Conservation (phyloP, 2,888 invertebrate species). For the Luffia ferchaultella region DNA sequence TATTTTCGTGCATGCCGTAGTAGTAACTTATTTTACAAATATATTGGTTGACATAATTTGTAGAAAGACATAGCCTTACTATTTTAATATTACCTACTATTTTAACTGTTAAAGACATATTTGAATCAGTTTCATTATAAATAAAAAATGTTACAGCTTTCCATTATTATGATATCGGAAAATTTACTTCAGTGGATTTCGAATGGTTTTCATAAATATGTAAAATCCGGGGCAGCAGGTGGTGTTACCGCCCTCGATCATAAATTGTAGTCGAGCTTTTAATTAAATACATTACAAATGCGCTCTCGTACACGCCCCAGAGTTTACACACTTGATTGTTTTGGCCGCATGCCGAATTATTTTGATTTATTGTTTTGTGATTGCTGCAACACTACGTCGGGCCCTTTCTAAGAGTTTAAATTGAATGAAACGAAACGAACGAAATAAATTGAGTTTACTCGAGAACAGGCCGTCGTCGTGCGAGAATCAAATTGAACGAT, state of each 20-base stretch:
- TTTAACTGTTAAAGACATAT: too few species aligned
- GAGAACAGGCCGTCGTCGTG: neutral
- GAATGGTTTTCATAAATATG: neutral
- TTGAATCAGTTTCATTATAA: too few species aligned
- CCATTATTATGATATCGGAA: neutral
- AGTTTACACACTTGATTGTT: conserved; percentile 51
- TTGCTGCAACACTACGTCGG: conserved; percentile 57
- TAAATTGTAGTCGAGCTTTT: conserved; percentile 19
- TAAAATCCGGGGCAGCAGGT: neutral
- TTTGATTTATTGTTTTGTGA: conserved; percentile 63
- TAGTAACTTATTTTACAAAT: too few species aligned
- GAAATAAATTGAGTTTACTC: neutral
- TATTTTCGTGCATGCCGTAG: too few species aligned
- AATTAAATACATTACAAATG: conserved; percentile 21
- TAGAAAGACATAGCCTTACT: too few species aligned
- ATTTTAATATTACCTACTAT: too few species aligned
- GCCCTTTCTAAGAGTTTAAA: conserved; percentile 43
- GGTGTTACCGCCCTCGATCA: conserved; percentile 1
- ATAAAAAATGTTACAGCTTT: neutral
- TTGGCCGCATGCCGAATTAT: conserved; percentile 47
- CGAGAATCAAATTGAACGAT: too few species aligned
- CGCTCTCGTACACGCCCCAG: conserved; percentile 27
- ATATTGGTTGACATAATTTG: too few species aligned
- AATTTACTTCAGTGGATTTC: neutral
- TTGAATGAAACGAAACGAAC: conserved; percentile 49